phyloP scores from a whole-genome alignment of 2,888 invertebrate species.

The Drosophila vallismaia region DNA sequence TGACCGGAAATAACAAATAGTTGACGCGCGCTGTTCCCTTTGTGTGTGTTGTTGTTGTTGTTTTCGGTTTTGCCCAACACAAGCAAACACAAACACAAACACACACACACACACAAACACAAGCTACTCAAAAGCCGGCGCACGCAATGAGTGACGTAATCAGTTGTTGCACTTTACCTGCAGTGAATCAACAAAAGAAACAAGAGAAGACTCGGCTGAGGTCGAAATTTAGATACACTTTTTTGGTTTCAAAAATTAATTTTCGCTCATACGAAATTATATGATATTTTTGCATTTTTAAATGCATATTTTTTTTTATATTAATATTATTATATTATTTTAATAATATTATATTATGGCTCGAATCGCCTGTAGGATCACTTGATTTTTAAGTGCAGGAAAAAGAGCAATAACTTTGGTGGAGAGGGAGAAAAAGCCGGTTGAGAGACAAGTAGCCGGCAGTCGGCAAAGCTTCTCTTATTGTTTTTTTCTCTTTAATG shows the following conservation, averaged over 20 bases:
- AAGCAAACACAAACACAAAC: too few species aligned
- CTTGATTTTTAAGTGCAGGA: too few species aligned
- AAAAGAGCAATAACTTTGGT: conserved; percentile 35
- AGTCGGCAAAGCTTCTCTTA: background rate
- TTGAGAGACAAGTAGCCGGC: conserved; percentile 2
- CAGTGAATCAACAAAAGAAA: conserved; percentile 5
- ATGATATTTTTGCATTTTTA: background rate
- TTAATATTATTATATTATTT: too few species aligned
- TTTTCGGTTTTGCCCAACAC: conserved; percentile 15
- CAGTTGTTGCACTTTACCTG: conserved; percentile 60
- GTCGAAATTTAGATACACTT: background rate
- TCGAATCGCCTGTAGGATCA: background rate
- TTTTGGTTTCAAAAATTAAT: background rate
- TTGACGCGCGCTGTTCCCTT: conserved; percentile 34
- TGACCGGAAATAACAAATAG: conserved; percentile 69
- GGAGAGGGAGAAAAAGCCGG: conserved; percentile 25
- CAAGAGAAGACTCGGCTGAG: background rate
- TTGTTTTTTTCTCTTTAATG: background rate
- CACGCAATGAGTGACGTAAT: conserved; percentile 71
- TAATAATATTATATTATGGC: background rate
- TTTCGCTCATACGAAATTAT: too few species aligned
- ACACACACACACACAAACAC: conserved; percentile 4
- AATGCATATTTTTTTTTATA: too few species aligned
- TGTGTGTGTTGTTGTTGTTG: conserved; percentile 3
- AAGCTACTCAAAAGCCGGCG: conserved; percentile 27